phyloP scores from a whole-genome alignment of 2,113 vertebrate species.

The Laterallus jamaicensis region DNA sequence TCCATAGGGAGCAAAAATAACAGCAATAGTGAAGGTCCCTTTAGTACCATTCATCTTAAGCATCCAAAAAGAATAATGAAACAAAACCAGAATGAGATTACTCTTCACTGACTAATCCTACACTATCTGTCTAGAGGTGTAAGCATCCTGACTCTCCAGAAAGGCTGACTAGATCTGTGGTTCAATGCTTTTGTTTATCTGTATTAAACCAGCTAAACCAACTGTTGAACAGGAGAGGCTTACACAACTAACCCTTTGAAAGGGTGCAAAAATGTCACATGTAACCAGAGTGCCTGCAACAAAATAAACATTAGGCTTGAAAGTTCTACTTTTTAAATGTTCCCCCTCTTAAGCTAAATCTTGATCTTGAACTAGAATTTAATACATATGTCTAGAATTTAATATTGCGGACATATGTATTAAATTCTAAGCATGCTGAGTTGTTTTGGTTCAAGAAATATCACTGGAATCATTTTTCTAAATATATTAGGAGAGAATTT shows the following conservation, averaged over 20 bases:
- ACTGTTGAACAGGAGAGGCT: not conserved
- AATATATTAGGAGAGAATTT: not conserved
- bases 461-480: not conserved
- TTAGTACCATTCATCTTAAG: not conserved
- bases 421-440: not conserved
- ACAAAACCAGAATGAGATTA: not conserved
- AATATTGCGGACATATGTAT: not conserved
- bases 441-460: not conserved
- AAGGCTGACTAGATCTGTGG: not conserved
- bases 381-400: too few species aligned
- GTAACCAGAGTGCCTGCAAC: not conserved
- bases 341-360: not conserved
- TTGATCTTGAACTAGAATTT: not conserved
- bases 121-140: not conserved
- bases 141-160: not conserved
- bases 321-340: not conserved
- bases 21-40: not conserved
- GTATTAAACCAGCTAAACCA: not conserved
- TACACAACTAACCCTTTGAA: rapidly evolving
- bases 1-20: not conserved
- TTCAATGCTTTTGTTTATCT: not conserved
- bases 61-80: not conserved
- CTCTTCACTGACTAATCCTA: not conserved
- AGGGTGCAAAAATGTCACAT: not conserved
- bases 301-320: not conserved